Evolutionary conservation across 2,113 vertebrate species (phyloP), one percentile per base, ranked within the genome.

Genomic region (Tiliqua scincoides): DNA sequence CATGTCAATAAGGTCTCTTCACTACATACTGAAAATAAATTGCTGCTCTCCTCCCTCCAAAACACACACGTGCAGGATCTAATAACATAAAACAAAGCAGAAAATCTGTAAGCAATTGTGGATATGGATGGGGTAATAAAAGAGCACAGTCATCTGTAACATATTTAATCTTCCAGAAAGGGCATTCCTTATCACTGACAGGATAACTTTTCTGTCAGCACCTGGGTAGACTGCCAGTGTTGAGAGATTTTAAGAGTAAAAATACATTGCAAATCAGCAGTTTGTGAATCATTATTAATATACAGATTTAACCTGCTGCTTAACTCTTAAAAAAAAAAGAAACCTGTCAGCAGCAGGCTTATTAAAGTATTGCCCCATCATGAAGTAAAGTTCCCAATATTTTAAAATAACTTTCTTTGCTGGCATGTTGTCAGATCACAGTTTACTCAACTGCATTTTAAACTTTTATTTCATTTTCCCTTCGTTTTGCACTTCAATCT

Each of bases 301-400:
- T 92, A 89, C 82, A 93, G 92, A 93, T 92, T 86, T 89, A 91
- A 88, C 85, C 5, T 52, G 86, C 93, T 90, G 83, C 71, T 90
- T 80, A 59, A 83, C 35, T 85, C 85, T 93, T 48, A 5, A 48
- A 48, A 48, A 48, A n/a, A 48, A 85, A 90, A 93, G 87, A 88
- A 77, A 88, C 43, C n/a, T 82, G 86, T 85, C 89, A 88, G 71
- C 52, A 80, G 75, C 83, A 68, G 0, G 10, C 63, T 92, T 79
- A 90, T 94, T 84, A 91, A 90, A 92, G 90, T 87, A 83, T 72
- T 89, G 83, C 30, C 59, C 83, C 32, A 32, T 75, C 8, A 30
- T 71, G 12, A 15, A 30, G 27, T 9, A 1, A 48, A 61, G 20
- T 32, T 30, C 3, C 5, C 54, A 54, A 37, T 72, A 85, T 59